Percentiles rank a stretch among this genome's conserved stretches.
These are phyloP conservation scores for Carpatolechia fugitivella DNA, from an alignment of 2,888 invertebrate species.

Conservation along the genomic window DNA sequence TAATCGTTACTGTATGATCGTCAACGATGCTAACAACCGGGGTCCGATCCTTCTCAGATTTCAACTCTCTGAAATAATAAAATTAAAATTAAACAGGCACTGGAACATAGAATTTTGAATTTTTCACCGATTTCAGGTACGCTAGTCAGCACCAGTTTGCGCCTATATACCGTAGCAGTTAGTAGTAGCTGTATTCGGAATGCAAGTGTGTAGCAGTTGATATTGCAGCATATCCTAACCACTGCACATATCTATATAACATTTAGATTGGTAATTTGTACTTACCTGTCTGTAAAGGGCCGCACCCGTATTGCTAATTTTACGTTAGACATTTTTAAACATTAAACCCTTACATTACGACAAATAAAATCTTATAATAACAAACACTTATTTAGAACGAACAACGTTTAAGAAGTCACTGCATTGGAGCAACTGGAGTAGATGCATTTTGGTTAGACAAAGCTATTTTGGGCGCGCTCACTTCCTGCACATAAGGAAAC, in stretches of 20 bases:
- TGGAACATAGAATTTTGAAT: too few relatives aligned
- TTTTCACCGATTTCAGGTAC: too few relatives aligned
- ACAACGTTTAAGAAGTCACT: not conserved
- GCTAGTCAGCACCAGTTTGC: too few relatives aligned
- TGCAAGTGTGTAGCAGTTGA: too few relatives aligned
- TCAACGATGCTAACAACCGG: conserved; percentile 67
- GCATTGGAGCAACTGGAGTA: conserved; percentile 1
- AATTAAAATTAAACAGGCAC: too few relatives aligned
- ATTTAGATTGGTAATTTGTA: conserved; percentile 13
- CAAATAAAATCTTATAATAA: not conserved
- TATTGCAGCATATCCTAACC: too few relatives aligned
- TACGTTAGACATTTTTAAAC: conserved; percentile 76
- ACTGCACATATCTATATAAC: not conserved
- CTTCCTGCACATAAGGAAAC: conserved; percentile 39
- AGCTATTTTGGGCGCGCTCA: conserved; percentile 48
- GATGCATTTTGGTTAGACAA: conserved; percentile 26
- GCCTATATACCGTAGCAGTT: too few relatives aligned
- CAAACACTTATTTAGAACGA: not conserved
- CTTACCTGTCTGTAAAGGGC: conserved; percentile 82
- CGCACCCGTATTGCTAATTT: conserved; percentile 82
- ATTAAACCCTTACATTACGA: not conserved
- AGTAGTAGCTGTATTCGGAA: too few relatives aligned
- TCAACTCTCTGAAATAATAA: conserved; percentile 53
- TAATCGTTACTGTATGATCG: conserved; percentile 74
- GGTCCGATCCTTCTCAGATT: conserved; percentile 55